Evolutionary conservation across 2,888 invertebrate genomes (phyloP).

Genomic region (Chirona hameri): DNA sequence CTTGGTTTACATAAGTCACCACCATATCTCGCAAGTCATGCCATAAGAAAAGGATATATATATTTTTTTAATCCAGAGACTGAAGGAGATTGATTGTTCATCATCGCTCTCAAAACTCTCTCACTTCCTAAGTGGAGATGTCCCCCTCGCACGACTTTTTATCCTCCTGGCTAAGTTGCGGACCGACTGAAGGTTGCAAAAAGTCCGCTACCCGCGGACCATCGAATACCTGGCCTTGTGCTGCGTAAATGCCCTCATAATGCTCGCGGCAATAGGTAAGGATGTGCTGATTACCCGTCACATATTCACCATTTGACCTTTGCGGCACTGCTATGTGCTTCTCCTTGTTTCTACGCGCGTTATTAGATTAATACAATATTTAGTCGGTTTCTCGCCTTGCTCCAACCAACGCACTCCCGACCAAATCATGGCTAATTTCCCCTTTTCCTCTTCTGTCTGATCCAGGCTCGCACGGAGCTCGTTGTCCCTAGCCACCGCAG

Average conservation of each 20-base stretch:
- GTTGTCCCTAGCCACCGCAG: neutral
- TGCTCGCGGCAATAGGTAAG: neutral
- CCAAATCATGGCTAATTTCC: neutral
- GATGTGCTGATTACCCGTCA: neutral
- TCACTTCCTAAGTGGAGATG: neutral
- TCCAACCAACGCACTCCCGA: neutral
- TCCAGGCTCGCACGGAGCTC: neutral
- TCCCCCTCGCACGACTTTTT: neutral
- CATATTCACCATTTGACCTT: neutral
- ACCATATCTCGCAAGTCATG: neutral
- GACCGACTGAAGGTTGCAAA: neutral
- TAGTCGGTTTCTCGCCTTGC: neutral
- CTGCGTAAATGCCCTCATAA: no score
- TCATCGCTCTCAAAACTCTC: neutral
- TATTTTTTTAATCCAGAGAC: neutral
- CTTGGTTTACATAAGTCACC: neutral
- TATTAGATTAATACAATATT: neutral
- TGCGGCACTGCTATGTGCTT: neutral
- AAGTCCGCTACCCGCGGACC: neutral
- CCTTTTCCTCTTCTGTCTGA: neutral
- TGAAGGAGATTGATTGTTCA: neutral
- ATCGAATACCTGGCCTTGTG: neutral
- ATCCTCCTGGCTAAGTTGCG: neutral
- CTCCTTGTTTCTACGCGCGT: neutral
- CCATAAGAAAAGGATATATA: neutral